Percentiles rank a stretch among this genome's conserved stretches.
Evolutionary conservation across 2,797 vertebrate species (phyloP).

Genomic region (Bradypus variegatus): DNA sequence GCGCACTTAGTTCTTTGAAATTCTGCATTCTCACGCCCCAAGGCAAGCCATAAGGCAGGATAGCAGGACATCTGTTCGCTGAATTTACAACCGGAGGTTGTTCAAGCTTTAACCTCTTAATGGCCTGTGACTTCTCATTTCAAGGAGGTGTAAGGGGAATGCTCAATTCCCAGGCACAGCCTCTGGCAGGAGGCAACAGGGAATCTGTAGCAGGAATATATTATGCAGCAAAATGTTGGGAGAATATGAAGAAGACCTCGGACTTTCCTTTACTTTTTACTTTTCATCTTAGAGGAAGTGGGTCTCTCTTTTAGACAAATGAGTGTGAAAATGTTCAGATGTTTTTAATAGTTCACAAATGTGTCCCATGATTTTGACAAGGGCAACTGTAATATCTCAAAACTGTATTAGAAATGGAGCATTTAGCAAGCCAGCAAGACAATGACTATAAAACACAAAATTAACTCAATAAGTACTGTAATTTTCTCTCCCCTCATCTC

Average conservation of each 20-base stretch:
- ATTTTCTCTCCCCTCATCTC: slow-evolving; percentile 61
- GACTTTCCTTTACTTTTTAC: not conserved
- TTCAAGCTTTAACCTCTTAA: too few relatives aligned
- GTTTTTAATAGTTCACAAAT: not conserved
- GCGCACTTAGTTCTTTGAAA: too few relatives aligned
- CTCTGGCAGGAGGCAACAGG: too few relatives aligned
- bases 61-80: too few relatives aligned
- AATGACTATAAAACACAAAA: slow-evolving; percentile 50
- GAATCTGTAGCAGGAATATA: not conserved
- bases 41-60: too few relatives aligned
- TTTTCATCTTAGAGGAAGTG: not conserved
- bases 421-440: slow-evolving; percentile 47
- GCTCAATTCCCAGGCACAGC: too few relatives aligned
- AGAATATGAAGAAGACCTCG: not conserved
- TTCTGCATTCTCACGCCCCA: too few relatives aligned
- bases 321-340: not conserved
- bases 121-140: too few relatives aligned
- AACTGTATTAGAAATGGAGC: slow-evolving; percentile 23
- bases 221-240: not conserved
- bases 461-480: slow-evolving; percentile 37
- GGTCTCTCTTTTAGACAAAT: not conserved
- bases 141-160: too few relatives aligned
- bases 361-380: slow-evolving; percentile 27
- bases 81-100: too few relatives aligned
- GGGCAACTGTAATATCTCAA: not conserved